Conservation (phyloP, 1,140 invertebrate species). For the Drosophila novamexicana region DNA sequence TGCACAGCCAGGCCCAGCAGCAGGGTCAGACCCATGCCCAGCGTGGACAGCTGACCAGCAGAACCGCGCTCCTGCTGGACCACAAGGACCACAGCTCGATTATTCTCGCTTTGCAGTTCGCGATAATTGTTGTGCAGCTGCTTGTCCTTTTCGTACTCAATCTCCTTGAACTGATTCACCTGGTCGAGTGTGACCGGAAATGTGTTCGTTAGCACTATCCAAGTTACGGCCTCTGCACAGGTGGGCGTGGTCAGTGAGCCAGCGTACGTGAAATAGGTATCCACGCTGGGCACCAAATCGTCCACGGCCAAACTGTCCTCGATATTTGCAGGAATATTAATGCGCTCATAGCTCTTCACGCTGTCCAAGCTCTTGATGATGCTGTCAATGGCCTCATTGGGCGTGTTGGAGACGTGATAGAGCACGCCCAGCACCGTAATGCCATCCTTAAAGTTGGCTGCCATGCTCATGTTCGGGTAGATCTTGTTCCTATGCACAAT, state of each 20-base stretch:
- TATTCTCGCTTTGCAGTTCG: constrained; percentile 83
- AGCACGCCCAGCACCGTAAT: constrained; percentile 89
- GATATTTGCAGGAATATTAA: constrained; percentile 85
- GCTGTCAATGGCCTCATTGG: constrained; percentile 63
- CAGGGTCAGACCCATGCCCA: constrained; percentile 21
- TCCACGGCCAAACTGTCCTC: constrained; percentile 81
- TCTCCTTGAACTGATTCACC: constrained; percentile 84
- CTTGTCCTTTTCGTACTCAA: constrained; percentile 79
- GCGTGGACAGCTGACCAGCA: constrained; percentile 9
- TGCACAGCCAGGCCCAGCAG: constrained; percentile 28
- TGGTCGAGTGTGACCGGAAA: constrained; percentile 87
- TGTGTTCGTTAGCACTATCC: constrained; percentile 89
- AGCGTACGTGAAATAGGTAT: constrained; percentile 88
- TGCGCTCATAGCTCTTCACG: constrained; percentile 78
- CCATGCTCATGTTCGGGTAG: constrained; percentile 86
- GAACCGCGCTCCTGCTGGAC: constrained; percentile 17
- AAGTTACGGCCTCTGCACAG: constrained; percentile 90
- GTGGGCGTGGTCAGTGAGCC: constrained; percentile 91
- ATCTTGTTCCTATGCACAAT: constrained; percentile 89
- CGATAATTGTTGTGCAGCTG: constrained; percentile 84
- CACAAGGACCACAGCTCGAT: constrained; percentile 73
- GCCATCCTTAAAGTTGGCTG: constrained; percentile 86
- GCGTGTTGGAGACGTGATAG: constrained; percentile 86
- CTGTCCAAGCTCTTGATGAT: constrained; percentile 66
- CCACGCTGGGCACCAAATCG: constrained; percentile 86